Percentiles rank a stretch among this genome's conserved stretches.
phyloP scores from a whole-genome alignment of 2,888 invertebrate genomes.

The Uloborus plumipes region DNA sequence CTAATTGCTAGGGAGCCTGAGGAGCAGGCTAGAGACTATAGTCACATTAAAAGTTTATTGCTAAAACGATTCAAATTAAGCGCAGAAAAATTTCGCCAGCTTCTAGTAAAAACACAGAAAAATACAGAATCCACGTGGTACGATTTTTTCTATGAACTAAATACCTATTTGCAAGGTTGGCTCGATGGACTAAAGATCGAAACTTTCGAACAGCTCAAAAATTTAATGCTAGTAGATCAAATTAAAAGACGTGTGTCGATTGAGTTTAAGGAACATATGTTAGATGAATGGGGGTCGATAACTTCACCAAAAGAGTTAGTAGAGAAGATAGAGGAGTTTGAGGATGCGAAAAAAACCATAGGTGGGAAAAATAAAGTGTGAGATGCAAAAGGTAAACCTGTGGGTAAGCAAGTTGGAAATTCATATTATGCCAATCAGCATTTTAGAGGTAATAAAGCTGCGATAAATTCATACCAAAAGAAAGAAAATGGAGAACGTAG shows the following conservation, averaged over 20 bases:
- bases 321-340: slow-evolving; percentile 4
- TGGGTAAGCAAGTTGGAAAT: too few relatives aligned
- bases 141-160: background rate
- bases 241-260: slow-evolving; percentile 3
- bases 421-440: too few relatives aligned
- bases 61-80: slow-evolving; percentile 11
- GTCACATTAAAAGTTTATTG: background rate
- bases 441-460: background rate
- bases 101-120: background rate
- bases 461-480: background rate
- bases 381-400: too few relatives aligned
- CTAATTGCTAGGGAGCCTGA: slow-evolving; percentile 8
- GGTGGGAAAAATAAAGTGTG: background rate
- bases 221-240: slow-evolving; percentile 30
- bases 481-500: background rate
- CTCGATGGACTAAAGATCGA: background rate
- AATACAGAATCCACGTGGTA: background rate
- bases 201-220: slow-evolving; percentile 64
- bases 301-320: slow-evolving; percentile 10
- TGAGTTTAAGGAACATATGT: slow-evolving; percentile 20
- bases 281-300: background rate
- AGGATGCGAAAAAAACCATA: slow-evolving; percentile 9
- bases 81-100: background rate
- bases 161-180: background rate
- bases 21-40: background rate